Conservation (phyloP, 1,140 invertebrate species). For the Trinorchestia longiramus region DNA sequence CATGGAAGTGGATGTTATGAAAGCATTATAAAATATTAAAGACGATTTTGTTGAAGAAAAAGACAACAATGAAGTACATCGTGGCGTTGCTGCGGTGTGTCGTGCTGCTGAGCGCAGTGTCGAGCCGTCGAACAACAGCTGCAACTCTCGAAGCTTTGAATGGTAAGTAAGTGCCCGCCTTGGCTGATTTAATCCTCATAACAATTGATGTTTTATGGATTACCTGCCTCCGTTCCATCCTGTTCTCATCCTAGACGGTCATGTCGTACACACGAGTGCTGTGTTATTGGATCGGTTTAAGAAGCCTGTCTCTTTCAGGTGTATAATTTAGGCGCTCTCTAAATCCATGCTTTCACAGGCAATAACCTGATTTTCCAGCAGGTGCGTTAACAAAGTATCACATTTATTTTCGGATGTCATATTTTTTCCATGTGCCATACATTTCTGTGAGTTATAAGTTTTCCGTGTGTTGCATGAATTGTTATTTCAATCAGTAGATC, state of each 20-base stretch:
- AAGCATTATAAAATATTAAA: background rate
- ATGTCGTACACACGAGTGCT: no score
- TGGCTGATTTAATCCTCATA: background rate
- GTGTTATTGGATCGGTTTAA: no score
- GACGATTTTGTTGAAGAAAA: background rate
- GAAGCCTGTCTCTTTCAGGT: no score
- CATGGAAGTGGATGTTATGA: background rate
- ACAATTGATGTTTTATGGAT: background rate
- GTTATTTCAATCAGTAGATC: background rate
- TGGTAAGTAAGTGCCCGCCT: background rate
- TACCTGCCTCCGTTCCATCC: background rate
- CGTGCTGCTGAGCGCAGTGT: background rate
- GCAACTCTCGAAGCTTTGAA: background rate
- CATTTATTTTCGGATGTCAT: no score
- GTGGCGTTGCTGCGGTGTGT: background rate
- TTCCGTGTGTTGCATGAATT: background rate
- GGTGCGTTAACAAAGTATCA: no score
- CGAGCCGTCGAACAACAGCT: no score
- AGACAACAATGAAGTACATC: background rate
- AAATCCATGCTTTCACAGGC: no score
- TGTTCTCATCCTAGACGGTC: background rate
- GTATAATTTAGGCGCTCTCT: no score
- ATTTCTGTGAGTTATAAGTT: no score
- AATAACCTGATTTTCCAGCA: no score
- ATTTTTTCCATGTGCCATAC: no score